These are phyloP conservation scores for Dascyllus trimaculatus DNA, from an alignment of 2,113 vertebrate species.

Conservation along the genomic window DNA sequence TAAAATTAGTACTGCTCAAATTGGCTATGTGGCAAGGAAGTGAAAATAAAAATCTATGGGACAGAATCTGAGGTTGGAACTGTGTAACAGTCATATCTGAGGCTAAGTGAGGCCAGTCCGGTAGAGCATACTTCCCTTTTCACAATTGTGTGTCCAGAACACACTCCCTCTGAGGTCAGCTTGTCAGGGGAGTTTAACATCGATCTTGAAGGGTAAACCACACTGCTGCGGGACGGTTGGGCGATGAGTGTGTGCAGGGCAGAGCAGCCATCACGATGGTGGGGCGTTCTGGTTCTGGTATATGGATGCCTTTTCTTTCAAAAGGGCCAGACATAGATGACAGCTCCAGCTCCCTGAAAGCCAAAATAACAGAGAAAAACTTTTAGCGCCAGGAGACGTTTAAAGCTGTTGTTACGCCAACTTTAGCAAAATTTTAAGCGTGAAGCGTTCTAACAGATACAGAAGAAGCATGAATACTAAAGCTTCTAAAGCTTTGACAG, in stretches of 20 bases:
- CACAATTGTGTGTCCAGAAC: slow-evolving; percentile 39
- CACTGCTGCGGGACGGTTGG: slow-evolving; percentile 31
- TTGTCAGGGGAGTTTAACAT: slow-evolving; percentile 20
- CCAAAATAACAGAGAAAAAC: background rate
- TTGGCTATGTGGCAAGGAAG: slow-evolving; percentile 58
- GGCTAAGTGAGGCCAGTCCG: slow-evolving; percentile 62
- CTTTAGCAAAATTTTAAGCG: too few relatives aligned
- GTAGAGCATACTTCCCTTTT: slow-evolving; percentile 60
- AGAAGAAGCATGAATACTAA: too few relatives aligned
- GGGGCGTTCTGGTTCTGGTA: slow-evolving; percentile 93
- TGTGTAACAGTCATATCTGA: slow-evolving; percentile 83
- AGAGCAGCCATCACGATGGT: slow-evolving; percentile 84
- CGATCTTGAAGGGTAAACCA: slow-evolving; percentile 25
- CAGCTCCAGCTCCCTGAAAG: slow-evolving; percentile 95
- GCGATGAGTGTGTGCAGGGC: background rate
- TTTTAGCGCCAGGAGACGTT: background rate
- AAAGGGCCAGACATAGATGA: slow-evolving; percentile 93
- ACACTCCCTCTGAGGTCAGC: slow-evolving; percentile 36
- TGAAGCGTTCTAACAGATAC: too few relatives aligned
- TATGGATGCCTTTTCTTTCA: slow-evolving; percentile 98
- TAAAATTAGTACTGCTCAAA: slow-evolving; percentile 43
- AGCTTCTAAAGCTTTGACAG: too few relatives aligned
- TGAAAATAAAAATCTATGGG: slow-evolving; percentile 66
- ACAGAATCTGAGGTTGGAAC: slow-evolving; percentile 69
- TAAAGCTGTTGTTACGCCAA: background rate